A percentile compares a stretch with the other conserved stretches of the same genome.
Conservation (phyloP, 2,113 vertebrate genomes). For the Lonchura striata region DNA sequence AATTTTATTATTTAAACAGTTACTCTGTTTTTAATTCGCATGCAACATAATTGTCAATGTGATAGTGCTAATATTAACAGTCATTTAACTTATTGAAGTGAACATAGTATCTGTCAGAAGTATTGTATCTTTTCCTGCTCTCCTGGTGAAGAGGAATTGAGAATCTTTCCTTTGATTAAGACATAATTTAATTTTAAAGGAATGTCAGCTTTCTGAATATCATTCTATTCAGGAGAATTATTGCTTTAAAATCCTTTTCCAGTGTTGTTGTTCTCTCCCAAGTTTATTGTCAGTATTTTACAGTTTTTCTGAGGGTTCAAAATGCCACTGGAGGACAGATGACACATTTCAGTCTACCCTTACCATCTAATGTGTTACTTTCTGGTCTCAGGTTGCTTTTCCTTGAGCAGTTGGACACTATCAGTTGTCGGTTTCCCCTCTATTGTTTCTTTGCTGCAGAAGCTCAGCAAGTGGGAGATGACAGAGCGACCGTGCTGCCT, state of each 20-base stretch:
- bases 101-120: background rate
- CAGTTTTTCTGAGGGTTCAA: slow-evolving; percentile 37
- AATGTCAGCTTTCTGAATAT: background rate
- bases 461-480: slow-evolving; percentile 76
- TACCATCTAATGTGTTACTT: slow-evolving; percentile 48
- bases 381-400: slow-evolving; percentile 70
- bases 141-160: background rate
- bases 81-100: background rate
- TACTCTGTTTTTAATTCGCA: background rate
- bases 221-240: background rate
- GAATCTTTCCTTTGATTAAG: background rate
- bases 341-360: background rate
- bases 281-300: slow-evolving; percentile 44
- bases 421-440: slow-evolving; percentile 79
- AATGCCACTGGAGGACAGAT: slow-evolving; percentile 57
- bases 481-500: slow-evolving; percentile 72
- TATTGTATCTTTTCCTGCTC: background rate
- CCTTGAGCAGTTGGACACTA: slow-evolving; percentile 67
- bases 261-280: background rate
- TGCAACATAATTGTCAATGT: background rate
- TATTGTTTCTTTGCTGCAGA: slow-evolving; percentile 83
- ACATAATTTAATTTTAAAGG: background rate
- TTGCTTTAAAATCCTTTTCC: background rate
- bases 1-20: background rate
- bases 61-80: background rate